Evolutionary conservation across 2,888 invertebrate species (phyloP).

Genomic region (Hypomecis atomaria): DNA sequence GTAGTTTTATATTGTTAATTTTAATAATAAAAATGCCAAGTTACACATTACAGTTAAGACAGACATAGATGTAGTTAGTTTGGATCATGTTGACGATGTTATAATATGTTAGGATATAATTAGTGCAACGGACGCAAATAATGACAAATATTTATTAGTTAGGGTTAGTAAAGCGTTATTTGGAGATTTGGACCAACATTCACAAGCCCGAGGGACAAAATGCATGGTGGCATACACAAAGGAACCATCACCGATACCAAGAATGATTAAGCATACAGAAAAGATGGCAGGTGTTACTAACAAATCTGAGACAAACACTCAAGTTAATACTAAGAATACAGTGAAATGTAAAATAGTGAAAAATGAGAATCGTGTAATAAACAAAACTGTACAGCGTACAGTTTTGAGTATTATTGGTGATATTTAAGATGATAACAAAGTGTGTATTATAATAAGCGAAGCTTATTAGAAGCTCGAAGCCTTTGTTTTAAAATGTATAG

Average conservation of each 20-base stretch:
- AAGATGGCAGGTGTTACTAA: conserved; percentile 73
- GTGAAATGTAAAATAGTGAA: conserved; percentile 35
- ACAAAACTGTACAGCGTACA: conserved; percentile 36
- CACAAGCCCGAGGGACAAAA: conserved; percentile 57
- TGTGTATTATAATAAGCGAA: conserved; percentile 57
- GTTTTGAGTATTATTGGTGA: conserved; percentile 48
- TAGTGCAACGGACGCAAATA: not conserved
- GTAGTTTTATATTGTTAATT: no score
- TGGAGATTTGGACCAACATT: conserved; percentile 58
- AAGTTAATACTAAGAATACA: conserved; percentile 34
- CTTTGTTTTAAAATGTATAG: conserved; percentile 17
- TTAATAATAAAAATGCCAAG: not conserved
- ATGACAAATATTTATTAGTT: conserved; percentile 29
- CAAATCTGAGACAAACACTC: conserved; percentile 42
- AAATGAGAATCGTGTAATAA: conserved; percentile 30
- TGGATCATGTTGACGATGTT: not conserved
- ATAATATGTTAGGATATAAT: conserved; percentile 9
- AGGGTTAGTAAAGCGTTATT: conserved; percentile 49
- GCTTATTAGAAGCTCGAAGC: conserved; percentile 61
- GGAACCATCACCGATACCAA: conserved; percentile 83
- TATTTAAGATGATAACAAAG: conserved; percentile 44
- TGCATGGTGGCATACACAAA: conserved; percentile 69
- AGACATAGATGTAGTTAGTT: not conserved
- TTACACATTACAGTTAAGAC: not conserved
- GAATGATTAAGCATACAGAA: conserved; percentile 82